These are phyloP conservation scores for Epicampocera succincta DNA, from an alignment of 2,888 invertebrate genomes.

Conservation along the genomic window DNA sequence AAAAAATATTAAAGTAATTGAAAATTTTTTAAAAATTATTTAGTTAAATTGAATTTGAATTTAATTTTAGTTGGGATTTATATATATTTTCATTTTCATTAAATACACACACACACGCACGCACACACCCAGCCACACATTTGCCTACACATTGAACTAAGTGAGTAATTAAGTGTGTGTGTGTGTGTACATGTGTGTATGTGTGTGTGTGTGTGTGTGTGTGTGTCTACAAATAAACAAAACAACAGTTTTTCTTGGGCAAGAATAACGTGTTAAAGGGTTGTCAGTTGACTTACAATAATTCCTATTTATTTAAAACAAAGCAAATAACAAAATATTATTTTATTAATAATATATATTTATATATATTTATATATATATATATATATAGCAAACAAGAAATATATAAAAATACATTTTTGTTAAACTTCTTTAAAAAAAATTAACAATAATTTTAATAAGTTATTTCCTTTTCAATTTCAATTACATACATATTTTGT, in stretches of 20 bases:
- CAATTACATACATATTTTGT: constrained; percentile 33
- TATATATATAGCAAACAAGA: not conserved
- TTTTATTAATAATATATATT: constrained; percentile 37
- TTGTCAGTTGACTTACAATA: constrained; percentile 72
- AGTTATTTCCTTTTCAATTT: constrained; percentile 33
- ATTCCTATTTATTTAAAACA: constrained; percentile 69
- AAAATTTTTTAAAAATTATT: constrained; percentile 49
- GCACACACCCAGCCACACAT: too few relatives aligned
- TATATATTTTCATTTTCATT: too few relatives aligned
- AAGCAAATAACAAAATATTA: constrained; percentile 71
- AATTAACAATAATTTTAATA: constrained; percentile 57
- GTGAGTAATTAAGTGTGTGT: too few relatives aligned
- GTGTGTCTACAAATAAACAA: not conserved
- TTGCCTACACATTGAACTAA: too few relatives aligned
- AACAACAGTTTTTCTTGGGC: constrained; percentile 33
- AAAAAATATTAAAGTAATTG: not conserved
- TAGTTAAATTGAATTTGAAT: constrained; percentile 68
- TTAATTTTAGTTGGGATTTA: constrained; percentile 6
- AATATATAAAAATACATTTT: constrained; percentile 26
- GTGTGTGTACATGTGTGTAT: not conserved
- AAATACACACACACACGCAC: too few relatives aligned
- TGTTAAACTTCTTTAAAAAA: constrained; percentile 20
- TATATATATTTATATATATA: too few relatives aligned
- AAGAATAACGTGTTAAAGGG: constrained; percentile 70
- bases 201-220: not conserved